These are phyloP conservation scores for Condylostylus longicornis DNA, from an alignment of 1,140 invertebrate species.

Conservation along the genomic window DNA sequence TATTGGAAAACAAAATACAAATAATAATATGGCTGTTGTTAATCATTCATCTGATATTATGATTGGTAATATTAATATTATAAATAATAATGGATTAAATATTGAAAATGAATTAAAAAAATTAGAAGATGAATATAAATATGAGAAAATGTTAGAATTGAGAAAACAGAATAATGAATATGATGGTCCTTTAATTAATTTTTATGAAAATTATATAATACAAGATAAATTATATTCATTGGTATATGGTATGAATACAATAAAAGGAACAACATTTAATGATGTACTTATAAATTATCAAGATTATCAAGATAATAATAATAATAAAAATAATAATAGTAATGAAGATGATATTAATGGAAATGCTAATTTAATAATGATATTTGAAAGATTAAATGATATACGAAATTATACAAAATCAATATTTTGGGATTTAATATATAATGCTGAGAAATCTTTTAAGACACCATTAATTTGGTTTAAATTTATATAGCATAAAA, in stretches of 20 bases:
- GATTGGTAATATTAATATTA: conserved; percentile 7
- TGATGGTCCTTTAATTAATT: no score
- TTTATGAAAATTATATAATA: no score
- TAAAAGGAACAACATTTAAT: no score
- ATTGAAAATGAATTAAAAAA: conserved; percentile 22
- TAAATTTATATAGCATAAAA: conserved; percentile 24
- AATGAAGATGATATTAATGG: neutral
- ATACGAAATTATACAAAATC: neutral
- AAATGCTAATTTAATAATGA: neutral
- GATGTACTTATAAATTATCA: neutral
- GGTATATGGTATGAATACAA: no score
- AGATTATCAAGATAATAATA: neutral
- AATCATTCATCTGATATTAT: neutral
- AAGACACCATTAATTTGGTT: conserved; percentile 18
- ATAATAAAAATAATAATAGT: no score
- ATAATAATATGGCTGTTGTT: neutral
- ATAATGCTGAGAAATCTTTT: conserved; percentile 10
- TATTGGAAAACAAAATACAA: neutral
- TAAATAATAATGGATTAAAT: conserved; percentile 9
- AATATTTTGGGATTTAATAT: conserved; percentile 5
- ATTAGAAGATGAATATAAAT: conserved; percentile 17
- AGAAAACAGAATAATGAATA: neutral
- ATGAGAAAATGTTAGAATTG: conserved; percentile 6
- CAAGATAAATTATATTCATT: no score
- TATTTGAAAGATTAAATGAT: neutral